These are phyloP conservation scores for Euplexia lucipara DNA, from an alignment of 2,888 invertebrate species.

Conservation along the genomic window DNA sequence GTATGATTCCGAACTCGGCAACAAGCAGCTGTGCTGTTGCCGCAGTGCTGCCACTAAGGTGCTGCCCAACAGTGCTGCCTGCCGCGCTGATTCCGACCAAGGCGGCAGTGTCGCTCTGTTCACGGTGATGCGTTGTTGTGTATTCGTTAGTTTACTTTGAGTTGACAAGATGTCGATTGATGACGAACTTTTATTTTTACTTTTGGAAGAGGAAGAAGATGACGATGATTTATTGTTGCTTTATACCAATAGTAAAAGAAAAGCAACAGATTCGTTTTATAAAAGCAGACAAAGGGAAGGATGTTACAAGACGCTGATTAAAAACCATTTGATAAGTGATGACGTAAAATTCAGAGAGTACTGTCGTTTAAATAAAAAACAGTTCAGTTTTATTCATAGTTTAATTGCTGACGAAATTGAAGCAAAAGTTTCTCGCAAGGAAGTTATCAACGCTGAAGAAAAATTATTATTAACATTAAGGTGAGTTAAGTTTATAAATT, in stretches of 20 bases:
- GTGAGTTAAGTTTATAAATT: slow-evolving; percentile 21
- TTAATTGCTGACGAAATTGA: too few relatives aligned
- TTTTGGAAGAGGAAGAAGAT: too few relatives aligned
- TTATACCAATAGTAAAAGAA: too few relatives aligned
- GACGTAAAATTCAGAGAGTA: slow-evolving; percentile 7
- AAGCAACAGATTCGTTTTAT: too few relatives aligned
- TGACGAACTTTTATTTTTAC: too few relatives aligned
- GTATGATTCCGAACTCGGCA: too few relatives aligned
- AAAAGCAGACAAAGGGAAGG: too few relatives aligned
- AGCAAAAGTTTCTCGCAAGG: slow-evolving; percentile 14
- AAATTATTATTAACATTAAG: slow-evolving; percentile 18
- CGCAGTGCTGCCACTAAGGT: slow-evolving; percentile 1
- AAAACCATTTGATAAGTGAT: slow-evolving; percentile 10
- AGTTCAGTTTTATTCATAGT: slow-evolving; percentile 12
- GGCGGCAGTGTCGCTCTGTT: slow-evolving; percentile 11
- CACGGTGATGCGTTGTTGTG: slow-evolving; percentile 10
- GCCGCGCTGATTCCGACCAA: slow-evolving; percentile 4
- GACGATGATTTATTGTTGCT: too few relatives aligned
- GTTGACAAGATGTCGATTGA: slow-evolving; percentile 24
- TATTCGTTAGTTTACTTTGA: too few relatives aligned
- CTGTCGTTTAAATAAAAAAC: slow-evolving; percentile 12
- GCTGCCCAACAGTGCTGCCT: slow-evolving; percentile 7
- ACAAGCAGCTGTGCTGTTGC: too few relatives aligned
- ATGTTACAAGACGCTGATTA: too few relatives aligned
- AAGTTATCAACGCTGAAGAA: slow-evolving; percentile 16